Evolutionary conservation across 2,888 invertebrate species (phyloP).

Genomic region (Phengaris alcon): DNA sequence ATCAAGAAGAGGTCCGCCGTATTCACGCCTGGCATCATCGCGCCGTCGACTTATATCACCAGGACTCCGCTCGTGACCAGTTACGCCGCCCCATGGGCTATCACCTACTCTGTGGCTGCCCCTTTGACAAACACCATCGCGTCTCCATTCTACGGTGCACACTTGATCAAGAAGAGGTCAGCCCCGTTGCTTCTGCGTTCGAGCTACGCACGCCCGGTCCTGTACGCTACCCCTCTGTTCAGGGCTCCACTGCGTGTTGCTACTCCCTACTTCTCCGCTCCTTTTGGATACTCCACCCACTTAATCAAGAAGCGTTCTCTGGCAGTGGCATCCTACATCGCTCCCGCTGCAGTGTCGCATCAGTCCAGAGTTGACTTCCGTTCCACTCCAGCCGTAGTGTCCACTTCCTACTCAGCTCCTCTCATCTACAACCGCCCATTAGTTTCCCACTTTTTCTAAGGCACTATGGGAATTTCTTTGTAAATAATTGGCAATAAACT

Average conservation of each 20-base stretch:
- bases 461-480: background rate
- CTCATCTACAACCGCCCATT: background rate
- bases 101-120: constrained; percentile 36
- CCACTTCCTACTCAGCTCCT: background rate
- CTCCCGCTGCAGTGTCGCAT: constrained; percentile 16
- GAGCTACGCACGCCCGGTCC: background rate
- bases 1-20: constrained; percentile 52
- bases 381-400: background rate
- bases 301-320: constrained; percentile 22
- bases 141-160: constrained; percentile 47
- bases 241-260: background rate
- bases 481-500: background rate
- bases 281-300: constrained; percentile 26
- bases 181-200: background rate
- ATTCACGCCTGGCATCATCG: constrained; percentile 30
- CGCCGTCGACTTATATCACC: constrained; percentile 39
- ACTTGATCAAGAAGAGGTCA: constrained; percentile 60
- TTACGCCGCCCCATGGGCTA: constrained; percentile 39
- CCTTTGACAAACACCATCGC: constrained; percentile 38
- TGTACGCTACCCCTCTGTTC: constrained; percentile 27
- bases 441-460: background rate
- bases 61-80: constrained; percentile 43
- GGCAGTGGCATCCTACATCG: constrained; percentile 5
- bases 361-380: constrained; percentile 17
- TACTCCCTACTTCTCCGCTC: constrained; percentile 9